These are phyloP conservation scores for Paraescarpia echinospica DNA, from an alignment of 1,140 invertebrate genomes.

Conservation along the genomic window DNA sequence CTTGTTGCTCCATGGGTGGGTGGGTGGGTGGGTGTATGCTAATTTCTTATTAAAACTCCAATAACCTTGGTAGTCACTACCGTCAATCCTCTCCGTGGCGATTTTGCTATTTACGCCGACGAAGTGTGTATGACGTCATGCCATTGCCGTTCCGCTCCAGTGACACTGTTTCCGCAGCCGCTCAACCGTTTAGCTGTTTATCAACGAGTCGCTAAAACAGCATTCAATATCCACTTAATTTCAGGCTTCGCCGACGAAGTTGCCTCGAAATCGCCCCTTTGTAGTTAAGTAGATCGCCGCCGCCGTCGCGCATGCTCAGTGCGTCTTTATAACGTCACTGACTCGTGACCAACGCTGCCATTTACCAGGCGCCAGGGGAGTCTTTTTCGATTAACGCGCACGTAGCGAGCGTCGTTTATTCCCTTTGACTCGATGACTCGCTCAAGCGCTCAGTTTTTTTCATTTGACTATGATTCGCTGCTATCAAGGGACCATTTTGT, in stretches of 20 bases:
- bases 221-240: conserved; percentile 1
- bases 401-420: neutral
- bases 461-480: neutral
- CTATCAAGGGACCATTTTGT: neutral
- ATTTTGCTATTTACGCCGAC: neutral
- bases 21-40: neutral
- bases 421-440: neutral
- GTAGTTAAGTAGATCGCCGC: neutral
- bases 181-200: neutral
- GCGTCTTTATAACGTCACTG: neutral
- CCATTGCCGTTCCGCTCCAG: neutral
- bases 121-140: neutral
- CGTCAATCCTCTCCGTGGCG: neutral
- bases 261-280: neutral
- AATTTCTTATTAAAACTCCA: neutral
- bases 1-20: too few relatives aligned
- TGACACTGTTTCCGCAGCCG: neutral
- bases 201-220: neutral
- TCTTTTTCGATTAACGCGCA: neutral
- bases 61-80: neutral
- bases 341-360: neutral
- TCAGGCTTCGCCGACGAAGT: neutral
- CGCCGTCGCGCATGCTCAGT: neutral
- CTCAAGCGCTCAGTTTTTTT: neutral
- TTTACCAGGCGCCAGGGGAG: neutral